A percentile compares a stretch with the other conserved stretches of the same genome.
Evolutionary conservation across 2,888 invertebrate genomes (phyloP).

Genomic region (Pycnomerus fuliginosus): DNA sequence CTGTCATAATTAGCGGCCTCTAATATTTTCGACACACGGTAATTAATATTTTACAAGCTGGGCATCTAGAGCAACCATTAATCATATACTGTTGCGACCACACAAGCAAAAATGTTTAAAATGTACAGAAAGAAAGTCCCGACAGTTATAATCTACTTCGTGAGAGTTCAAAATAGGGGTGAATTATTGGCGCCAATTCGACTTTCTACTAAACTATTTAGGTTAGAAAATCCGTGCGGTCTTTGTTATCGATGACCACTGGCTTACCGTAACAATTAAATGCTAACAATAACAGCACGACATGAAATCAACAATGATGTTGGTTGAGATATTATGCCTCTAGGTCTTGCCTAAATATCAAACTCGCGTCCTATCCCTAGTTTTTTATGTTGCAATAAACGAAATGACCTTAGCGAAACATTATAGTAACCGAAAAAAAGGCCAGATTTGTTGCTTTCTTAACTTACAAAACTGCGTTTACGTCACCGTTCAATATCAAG

Average conservation of each 20-base stretch:
- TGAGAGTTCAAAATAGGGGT: constrained; percentile 16
- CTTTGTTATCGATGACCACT: constrained; percentile 25
- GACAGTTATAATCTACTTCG: no score
- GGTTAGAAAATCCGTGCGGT: constrained; percentile 42
- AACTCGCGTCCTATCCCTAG: constrained; percentile 2
- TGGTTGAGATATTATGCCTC: no score
- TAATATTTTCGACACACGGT: constrained; percentile 13
- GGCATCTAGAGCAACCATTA: constrained; percentile 6
- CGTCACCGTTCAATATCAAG: constrained; percentile 9
- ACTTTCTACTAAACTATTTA: constrained; percentile 48
- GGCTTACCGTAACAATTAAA: constrained; percentile 22
- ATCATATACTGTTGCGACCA: constrained; percentile 5
- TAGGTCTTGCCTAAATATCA: not conserved
- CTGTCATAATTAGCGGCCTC: constrained; percentile 14
- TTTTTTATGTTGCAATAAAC: constrained; percentile 24
- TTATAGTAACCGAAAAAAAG: constrained; percentile 18
- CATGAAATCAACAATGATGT: constrained; percentile 12
- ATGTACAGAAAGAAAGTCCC: no score
- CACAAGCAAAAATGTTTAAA: no score
- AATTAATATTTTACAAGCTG: constrained; percentile 15
- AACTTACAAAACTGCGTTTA: constrained; percentile 10
- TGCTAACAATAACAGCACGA: constrained; percentile 14
- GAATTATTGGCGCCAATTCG: constrained; percentile 25
- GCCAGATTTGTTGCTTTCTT: constrained; percentile 20
- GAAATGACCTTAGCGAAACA: constrained; percentile 22